Base-by-base conservation (phyloP, 2,888 invertebrate species). In the Cheiracanthium punctorium region DNA sequence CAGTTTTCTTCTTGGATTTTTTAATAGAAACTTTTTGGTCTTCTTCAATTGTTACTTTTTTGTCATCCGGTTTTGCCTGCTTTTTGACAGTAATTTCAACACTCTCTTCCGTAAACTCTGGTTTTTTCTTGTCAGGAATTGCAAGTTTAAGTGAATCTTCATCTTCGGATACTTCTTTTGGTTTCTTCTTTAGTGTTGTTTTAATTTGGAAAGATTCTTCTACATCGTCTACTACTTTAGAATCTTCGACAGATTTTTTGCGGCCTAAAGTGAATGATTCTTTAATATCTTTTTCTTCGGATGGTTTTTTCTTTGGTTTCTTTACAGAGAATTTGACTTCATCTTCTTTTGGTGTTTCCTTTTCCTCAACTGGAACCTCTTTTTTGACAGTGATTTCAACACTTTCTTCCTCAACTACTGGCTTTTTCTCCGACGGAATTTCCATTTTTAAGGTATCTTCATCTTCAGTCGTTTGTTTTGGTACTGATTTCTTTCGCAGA, bases 101-200 rank as follows among this genome's bases (percentile, higher is more conserved):
- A 24, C 41, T 76, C 76, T 85, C 87, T 64, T 84, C 84, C 1
- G 71, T 64, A 37, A 71, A 71, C 71, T 85, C 87, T 20, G 86
- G 71, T 69, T 88, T 82, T 48, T 48, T 48, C 69, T 82, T 81
- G 0, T 81, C 48, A 30, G 88, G 70, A 17, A 87, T 20, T 28
- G 88, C 67, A 17, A 88, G 30, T 12, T 82, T 88, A n/a, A 88
- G 48, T 12, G 88, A 86, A 43, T 92, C 90, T 86, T 91, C 91
- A 65, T 92, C 91, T 90, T 93, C 93, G 71, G 91, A 91, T 69
- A 91, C 90, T 7, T 88, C 81, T 43, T 89, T 75, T 80, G 92
- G 92, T 90, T 93, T 58, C 67, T 65, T 48, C 67, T 87, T 88
- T 10, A 79, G 73, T 12, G 28, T 37, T 2, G 85, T 71, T 20